These are phyloP conservation scores for Drosophila falleni DNA, from an alignment of 2,888 invertebrate species.

Conservation along the genomic window DNA sequence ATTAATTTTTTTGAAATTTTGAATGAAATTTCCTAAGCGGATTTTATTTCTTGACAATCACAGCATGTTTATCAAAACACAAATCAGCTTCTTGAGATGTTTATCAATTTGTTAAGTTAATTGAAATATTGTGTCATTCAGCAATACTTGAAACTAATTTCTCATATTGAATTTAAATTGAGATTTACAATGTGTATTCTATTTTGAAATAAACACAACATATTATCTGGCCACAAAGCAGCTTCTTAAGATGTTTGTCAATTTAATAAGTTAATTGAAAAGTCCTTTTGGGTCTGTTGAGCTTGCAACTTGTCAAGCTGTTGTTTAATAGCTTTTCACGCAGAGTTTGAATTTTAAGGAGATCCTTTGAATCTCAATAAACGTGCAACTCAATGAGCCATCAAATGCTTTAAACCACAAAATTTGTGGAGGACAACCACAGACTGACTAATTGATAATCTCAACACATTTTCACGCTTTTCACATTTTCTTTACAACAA, in stretches of 20 bases:
- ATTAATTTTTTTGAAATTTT: no score
- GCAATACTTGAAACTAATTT: no score
- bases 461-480: constrained; percentile 24
- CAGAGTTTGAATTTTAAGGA: constrained; percentile 4
- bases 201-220: background rate
- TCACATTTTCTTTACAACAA: background rate
- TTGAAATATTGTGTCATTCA: constrained; percentile 16
- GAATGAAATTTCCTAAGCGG: no score
- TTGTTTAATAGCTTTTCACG: constrained; percentile 26
- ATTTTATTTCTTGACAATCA: no score
- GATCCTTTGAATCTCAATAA: constrained; percentile 16
- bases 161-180: constrained; percentile 14
- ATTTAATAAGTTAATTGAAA: constrained; percentile 51
- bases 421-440: background rate
- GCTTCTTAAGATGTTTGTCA: constrained; percentile 8
- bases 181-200: background rate
- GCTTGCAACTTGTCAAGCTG: constrained; percentile 12
- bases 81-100: background rate
- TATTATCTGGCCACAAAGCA: background rate
- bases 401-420: constrained; percentile 10
- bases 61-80: background rate
- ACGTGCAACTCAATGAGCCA: constrained; percentile 28
- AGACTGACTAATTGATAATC: constrained; percentile 28
- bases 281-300: constrained; percentile 19
- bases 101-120: constrained; percentile 44